Evolutionary conservation across 2,113 vertebrate genomes (phyloP), one percentile per base, ranked within the genome.

Genomic region (Proterorhinus semilunaris): DNA sequence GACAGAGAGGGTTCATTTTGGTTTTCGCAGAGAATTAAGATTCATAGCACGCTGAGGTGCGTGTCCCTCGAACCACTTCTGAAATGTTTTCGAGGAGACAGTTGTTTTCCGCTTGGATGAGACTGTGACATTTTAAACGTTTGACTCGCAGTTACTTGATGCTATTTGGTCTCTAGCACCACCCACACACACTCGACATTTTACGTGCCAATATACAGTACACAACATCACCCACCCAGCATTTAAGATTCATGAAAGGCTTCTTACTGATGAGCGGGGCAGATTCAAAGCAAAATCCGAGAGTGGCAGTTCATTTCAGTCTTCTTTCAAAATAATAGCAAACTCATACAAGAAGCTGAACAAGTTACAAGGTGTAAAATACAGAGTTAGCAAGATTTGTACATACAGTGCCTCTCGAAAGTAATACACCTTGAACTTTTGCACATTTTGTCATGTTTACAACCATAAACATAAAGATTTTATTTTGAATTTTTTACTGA

Each of bases 1-100:
- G 65, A 65, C 46, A 27, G 53, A 15, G 4, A 11, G 69, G 48
- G 72, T 43, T 67, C 27, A 58, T 36, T 51, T 36, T 36, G 27
- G 3, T 36, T 36, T 55, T 55, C 63, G 16, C 8, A 16, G 27
- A 75, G 66, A 64, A 63, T 5, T 6, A 66, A 53, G 58, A 69
- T 69, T 72, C 62, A 69, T 76, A 74, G 27, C 4, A 5, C 68
- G 10, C 21, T 36, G 42, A 13, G 42, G 43, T 44, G 72, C 77
- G 70, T 82, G 72, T 82, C 66, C 67, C 66, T 7, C 53, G 10
- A 66, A 82, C 71, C 69, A 70, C 64, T 75, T 65, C 69, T 76
- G 36, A 45, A 66, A 75, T 50, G 50, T 66, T 83, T 68, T 72
- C 13, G 62, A 71, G 46, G 59, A 12, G 16, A 66, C 42, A 8